A percentile compares a stretch with the other conserved stretches of the same genome.
phyloP scores from a whole-genome alignment of 2,113 vertebrate species.

The Dissostichus mawsoni region DNA sequence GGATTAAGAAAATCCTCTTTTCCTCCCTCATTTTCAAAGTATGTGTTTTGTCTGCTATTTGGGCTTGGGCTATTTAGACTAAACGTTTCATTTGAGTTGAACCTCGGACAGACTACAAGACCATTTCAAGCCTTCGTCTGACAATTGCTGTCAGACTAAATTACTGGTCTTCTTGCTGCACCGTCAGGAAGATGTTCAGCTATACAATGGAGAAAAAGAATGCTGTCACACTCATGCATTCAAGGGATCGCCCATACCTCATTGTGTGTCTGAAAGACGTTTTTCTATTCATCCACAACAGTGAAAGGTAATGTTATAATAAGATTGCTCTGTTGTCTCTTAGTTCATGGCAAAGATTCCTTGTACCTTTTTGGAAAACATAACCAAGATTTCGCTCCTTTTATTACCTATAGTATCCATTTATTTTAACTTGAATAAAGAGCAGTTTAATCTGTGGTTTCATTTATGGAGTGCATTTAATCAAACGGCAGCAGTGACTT shows the following conservation, averaged over 20 bases:
- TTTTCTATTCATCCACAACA: not conserved
- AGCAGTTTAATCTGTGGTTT: not conserved
- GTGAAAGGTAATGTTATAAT: not conserved
- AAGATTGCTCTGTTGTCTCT: not conserved
- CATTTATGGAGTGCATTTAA: not conserved
- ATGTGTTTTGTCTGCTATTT: constrained; percentile 13
- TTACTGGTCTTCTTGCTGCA: constrained; percentile 18
- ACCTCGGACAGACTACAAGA: constrained; percentile 18
- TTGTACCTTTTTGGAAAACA: not conserved
- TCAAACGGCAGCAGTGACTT: not conserved
- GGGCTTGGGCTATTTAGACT: constrained; percentile 5
- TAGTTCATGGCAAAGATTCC: not conserved
- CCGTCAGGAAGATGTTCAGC: constrained; percentile 30
- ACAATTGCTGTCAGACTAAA: constrained; percentile 42
- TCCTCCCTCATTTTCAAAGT: constrained; percentile 17
- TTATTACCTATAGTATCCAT: not conserved
- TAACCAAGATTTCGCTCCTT: not conserved
- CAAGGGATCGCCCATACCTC: not conserved
- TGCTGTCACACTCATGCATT: constrained; percentile 24
- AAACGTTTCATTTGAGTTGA: constrained; percentile 30
- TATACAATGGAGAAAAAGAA: constrained; percentile 23
- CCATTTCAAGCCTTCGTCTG: constrained; percentile 10
- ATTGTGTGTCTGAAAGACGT: constrained; percentile 11
- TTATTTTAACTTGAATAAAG: not conserved
- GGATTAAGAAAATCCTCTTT: constrained; percentile 52